Evolutionary conservation across 1,140 invertebrate species (phyloP).

Genomic region (Drusus annulatus): DNA sequence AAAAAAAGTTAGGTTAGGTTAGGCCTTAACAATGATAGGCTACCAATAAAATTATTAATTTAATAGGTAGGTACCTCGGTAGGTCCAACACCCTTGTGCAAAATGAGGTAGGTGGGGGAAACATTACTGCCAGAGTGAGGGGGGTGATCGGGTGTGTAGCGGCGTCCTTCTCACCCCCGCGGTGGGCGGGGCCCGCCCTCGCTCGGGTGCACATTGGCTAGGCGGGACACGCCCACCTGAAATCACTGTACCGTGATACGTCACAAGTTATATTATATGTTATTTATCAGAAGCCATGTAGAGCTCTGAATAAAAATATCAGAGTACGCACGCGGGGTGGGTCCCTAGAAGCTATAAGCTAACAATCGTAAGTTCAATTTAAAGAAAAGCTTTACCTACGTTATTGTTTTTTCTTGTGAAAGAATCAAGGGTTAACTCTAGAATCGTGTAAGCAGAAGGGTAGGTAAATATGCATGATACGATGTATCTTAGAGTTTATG

Average conservation of each 20-base stretch:
- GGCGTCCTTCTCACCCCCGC: neutral
- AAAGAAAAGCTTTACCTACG: too few relatives aligned
- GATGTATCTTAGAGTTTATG: too few relatives aligned
- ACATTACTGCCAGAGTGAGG: conserved; percentile 21
- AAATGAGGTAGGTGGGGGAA: conserved; percentile 11
- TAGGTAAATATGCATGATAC: too few relatives aligned
- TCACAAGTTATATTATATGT: conserved; percentile 32
- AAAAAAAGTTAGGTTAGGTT: too few relatives aligned
- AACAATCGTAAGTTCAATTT: neutral
- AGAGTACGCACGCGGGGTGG: too few relatives aligned
- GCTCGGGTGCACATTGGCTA: conserved; percentile 55
- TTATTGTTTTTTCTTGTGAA: too few relatives aligned
- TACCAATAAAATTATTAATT: too few relatives aligned
- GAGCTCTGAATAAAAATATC: neutral
- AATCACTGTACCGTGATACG: conserved; percentile 52
- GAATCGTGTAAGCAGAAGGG: too few relatives aligned
- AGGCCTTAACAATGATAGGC: too few relatives aligned
- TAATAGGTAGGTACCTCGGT: too few relatives aligned
- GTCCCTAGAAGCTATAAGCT: too few relatives aligned
- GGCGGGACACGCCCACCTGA: conserved; percentile 52
- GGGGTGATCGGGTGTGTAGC: neutral
- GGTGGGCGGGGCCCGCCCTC: conserved; percentile 46
- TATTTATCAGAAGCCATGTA: conserved; percentile 11
- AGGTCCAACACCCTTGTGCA: neutral
- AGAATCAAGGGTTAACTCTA: too few relatives aligned